Evolutionary conservation across 92 coral and sea anemone species (phyloP), one percentile per base, ranked within the genome.

Genomic region (Porites divaricata): DNA sequence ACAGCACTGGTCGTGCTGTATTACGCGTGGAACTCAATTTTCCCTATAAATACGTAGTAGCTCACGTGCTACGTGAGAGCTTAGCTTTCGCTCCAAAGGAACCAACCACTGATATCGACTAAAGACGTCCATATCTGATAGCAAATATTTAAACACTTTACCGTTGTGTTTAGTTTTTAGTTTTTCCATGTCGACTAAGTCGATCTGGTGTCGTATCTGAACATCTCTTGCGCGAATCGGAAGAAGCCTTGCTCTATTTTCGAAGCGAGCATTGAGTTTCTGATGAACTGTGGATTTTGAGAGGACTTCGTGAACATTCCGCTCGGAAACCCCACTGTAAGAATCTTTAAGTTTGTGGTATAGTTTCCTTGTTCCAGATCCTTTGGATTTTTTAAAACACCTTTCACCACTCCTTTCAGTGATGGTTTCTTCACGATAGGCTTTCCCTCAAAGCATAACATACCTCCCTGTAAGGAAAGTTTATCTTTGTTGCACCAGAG

Each of bases 1-100:
- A 79, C 84, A 8, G 63, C 84, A 7, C 76, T 80, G 84, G 72
- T 80, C 76, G 25, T 80, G 85, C 28, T 80, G 85, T 67, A 80
- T 80, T 50, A 69, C 77, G 1, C 72, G 58, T 10, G 58, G 58
- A 54, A 14, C 58, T 7, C 58, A 14, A 54, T 54, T 11, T 54
- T 54, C 58, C 3, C 58, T 54, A 14, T 54, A 80, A 23, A 80
- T 69, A 49, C 51, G 52, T 9, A 53, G 11, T 20, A 80, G n/a
- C 56, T 51, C 67, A 67, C 77, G 56, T 17, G 85, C 85, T 21
- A 80, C 66, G 59, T 52, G 75, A 65, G 58, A 54, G 15, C 58
- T 54, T 54, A 54, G 58, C 58, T 54, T 54, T 54, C 58, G 58
- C 17, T 78, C 23, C 62, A 77, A 77, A 5, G 76, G 67, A 63